A percentile compares a stretch with the other conserved stretches of the same genome.
Evolutionary conservation across 2,113 vertebrate genomes (phyloP).

Genomic region (Burhinus bistriatus): DNA sequence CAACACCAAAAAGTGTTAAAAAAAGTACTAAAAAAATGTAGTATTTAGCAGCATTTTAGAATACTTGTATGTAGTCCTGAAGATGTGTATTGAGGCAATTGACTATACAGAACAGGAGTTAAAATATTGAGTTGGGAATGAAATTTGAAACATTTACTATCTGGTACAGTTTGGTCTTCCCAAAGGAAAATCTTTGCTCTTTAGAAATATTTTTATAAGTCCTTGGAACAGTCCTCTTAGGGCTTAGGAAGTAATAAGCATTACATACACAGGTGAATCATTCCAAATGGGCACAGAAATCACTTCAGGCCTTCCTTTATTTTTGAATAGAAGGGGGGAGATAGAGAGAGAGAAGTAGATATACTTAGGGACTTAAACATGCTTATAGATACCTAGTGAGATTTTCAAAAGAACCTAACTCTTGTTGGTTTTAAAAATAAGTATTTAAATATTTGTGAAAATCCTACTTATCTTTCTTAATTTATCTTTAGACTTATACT

Average conservation of each 20-base stretch:
- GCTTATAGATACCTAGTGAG: background rate
- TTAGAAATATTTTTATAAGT: background rate
- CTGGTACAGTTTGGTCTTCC: background rate
- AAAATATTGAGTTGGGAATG: background rate
- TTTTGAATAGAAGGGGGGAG: background rate
- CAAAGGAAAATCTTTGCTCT: background rate
- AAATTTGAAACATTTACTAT: background rate
- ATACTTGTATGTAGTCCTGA: background rate
- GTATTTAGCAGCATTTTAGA: background rate
- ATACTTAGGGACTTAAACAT: background rate
- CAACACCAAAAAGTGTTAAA: background rate
- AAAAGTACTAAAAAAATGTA: background rate
- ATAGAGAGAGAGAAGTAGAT: background rate
- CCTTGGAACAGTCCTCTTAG: background rate
- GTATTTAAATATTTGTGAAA: background rate
- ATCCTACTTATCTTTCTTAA: background rate
- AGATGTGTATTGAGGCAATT: background rate
- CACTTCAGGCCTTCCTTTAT: background rate
- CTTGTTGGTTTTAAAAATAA: background rate
- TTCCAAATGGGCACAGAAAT: background rate
- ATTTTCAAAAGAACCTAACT: background rate
- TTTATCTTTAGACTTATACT: background rate
- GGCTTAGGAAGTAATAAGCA: background rate
- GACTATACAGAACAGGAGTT: background rate
- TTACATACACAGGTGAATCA: background rate